Percentiles rank a stretch among this genome's conserved stretches.
phyloP scores from a whole-genome alignment of 2,113 vertebrate genomes.

The Himantopus leucocephalus region DNA sequence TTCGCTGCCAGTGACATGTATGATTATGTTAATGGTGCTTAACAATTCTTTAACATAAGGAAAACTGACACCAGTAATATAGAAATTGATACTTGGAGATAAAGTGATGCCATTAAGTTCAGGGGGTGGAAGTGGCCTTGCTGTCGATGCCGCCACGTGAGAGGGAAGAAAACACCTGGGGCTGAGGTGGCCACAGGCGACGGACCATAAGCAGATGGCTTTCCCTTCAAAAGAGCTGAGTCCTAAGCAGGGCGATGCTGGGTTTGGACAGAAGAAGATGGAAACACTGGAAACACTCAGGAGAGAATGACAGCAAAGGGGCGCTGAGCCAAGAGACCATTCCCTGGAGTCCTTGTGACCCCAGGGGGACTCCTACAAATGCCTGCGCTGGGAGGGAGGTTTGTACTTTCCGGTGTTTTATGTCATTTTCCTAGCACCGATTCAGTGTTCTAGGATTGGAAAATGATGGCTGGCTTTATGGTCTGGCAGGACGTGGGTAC shows the following conservation, averaged over 20 bases:
- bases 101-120: neutral
- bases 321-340: neutral
- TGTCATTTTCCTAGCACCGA: neutral
- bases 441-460: neutral
- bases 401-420: neutral
- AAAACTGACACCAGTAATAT: neutral
- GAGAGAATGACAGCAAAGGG: neutral
- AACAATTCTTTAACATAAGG: neutral
- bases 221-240: neutral
- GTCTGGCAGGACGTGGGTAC: neutral
- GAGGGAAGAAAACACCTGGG: neutral
- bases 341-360: neutral
- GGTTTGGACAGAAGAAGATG: neutral
- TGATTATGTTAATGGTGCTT: neutral
- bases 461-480: neutral
- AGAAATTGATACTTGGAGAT: neutral
- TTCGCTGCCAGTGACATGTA: neutral
- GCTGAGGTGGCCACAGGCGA: neutral
- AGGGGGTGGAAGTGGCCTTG: neutral
- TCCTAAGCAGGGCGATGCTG: neutral
- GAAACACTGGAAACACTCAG: neutral
- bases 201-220: neutral
- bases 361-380: neutral
- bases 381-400: neutral
- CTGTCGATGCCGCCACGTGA: accelerated